A percentile compares a stretch with the other conserved stretches of the same genome.
Conservation (phyloP, 2,113 vertebrate species). For the Petaurus breviceps region DNA sequence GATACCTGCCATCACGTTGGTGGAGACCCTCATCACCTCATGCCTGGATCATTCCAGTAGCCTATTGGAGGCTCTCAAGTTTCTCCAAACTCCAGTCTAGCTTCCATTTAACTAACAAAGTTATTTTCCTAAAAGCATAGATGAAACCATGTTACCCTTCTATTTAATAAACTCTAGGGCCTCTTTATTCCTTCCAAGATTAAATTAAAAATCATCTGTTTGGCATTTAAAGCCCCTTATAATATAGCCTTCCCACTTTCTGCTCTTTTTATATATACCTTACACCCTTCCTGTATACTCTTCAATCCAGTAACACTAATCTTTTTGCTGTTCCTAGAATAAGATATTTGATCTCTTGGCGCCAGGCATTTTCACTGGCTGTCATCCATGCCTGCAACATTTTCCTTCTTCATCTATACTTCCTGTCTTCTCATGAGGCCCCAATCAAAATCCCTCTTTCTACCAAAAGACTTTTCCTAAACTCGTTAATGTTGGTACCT, state of each 20-base stretch:
- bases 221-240: not conserved
- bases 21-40: too few relatives aligned
- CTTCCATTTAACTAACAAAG: not conserved
- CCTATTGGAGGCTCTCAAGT: not conserved
- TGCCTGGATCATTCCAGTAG: not conserved
- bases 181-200: not conserved
- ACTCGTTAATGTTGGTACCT: not conserved
- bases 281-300: not conserved
- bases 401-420: not conserved
- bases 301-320: not conserved
- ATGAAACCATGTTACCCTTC: not conserved
- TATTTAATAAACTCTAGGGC: too few relatives aligned
- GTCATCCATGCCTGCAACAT: not conserved
- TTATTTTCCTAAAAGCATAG: not conserved
- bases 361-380: not conserved
- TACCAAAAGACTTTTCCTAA: not conserved
- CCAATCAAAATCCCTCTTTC: not conserved
- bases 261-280: not conserved
- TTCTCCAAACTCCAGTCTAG: not conserved
- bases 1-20: too few relatives aligned
- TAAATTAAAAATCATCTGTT: not conserved
- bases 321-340: not conserved
- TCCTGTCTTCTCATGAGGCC: not conserved
- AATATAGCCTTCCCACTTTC: not conserved
- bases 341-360: not conserved